These are phyloP conservation scores for Crotophaga sulcirostris DNA, from an alignment of 2,113 vertebrate species.

Conservation along the genomic window DNA sequence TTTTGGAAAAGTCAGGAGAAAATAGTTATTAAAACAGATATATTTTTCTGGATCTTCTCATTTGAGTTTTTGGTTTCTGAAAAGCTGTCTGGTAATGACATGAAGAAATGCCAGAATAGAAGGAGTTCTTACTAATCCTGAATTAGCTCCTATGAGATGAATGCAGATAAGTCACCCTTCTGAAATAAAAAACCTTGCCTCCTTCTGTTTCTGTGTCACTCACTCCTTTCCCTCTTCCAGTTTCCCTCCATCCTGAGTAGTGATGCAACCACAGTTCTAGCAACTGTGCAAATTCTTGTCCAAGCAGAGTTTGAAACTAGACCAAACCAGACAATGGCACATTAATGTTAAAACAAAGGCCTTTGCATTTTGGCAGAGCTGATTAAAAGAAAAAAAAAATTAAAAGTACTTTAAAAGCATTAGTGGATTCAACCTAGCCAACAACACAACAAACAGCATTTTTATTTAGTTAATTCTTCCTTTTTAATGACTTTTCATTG, in stretches of 20 bases:
- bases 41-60: not conserved
- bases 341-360: not conserved
- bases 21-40: not conserved
- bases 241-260: not conserved
- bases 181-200: not conserved
- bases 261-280: not conserved
- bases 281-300: not conserved
- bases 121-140: not conserved
- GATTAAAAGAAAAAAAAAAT: not conserved
- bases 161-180: not conserved
- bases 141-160: not conserved
- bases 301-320: not conserved
- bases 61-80: not conserved
- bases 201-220: not conserved
- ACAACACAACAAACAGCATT: not conserved
- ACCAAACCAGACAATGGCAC: not conserved
- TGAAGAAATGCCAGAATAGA: not conserved
- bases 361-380: not conserved
- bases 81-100: not conserved
- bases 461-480: conserved; percentile 3
- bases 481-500: not conserved
- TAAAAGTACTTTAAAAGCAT: not conserved
- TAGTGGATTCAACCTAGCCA: not conserved
- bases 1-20: not conserved
- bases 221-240: not conserved